These are phyloP conservation scores for Dasypogon diadema DNA, from an alignment of 2,888 invertebrate species.

Conservation along the genomic window DNA sequence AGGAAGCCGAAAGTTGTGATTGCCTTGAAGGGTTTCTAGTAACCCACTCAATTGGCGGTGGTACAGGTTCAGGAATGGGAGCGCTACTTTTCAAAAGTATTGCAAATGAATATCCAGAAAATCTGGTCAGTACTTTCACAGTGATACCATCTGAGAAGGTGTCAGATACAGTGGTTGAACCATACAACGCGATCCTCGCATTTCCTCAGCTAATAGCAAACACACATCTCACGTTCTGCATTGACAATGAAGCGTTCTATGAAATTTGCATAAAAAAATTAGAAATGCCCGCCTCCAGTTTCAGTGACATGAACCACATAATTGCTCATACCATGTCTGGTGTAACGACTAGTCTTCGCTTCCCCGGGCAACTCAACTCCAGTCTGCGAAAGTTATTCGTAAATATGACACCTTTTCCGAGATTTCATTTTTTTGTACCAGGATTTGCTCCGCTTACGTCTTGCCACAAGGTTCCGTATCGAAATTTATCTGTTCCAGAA, in stretches of 20 bases:
- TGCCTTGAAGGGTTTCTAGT: conserved; percentile 75
- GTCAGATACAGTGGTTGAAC: conserved; percentile 64
- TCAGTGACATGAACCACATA: conserved; percentile 64
- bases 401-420: conserved; percentile 92
- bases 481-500: conserved; percentile 79
- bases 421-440: conserved; percentile 89
- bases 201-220: conserved; percentile 62
- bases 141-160: conserved; percentile 70
- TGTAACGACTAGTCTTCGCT: conserved; percentile 82
- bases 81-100: conserved; percentile 78
- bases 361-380: conserved; percentile 92
- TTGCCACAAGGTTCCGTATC: conserved; percentile 75
- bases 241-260: conserved; percentile 66
- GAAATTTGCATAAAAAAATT: conserved; percentile 63
- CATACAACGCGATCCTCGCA: conserved; percentile 64
- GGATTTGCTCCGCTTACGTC: conserved; percentile 82
- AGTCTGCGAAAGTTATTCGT: conserved; percentile 87
- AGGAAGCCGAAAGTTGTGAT: conserved; percentile 64
- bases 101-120: conserved; percentile 80
- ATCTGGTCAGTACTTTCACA: conserved; percentile 78
- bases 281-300: conserved; percentile 59
- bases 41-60: conserved; percentile 79
- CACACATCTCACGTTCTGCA: conserved; percentile 63
- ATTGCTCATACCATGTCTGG: conserved; percentile 71
- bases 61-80: conserved; percentile 83